Evolutionary conservation across 1,140 invertebrate species (phyloP).

Genomic region (Drosophila guanche): DNA sequence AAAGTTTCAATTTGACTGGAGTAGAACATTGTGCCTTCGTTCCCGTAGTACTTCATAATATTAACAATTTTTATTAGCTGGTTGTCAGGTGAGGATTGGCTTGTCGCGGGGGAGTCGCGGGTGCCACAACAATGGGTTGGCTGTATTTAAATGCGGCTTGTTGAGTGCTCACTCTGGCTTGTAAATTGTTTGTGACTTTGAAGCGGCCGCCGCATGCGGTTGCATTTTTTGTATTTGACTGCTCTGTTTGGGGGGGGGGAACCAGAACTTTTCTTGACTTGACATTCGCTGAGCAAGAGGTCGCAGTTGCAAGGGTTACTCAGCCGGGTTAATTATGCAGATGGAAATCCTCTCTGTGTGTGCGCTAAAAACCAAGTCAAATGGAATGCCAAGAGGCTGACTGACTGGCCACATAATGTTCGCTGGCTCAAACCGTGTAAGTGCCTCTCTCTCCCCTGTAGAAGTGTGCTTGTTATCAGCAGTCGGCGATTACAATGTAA

Average conservation of each 20-base stretch:
- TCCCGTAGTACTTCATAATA: slow-evolving; percentile 24
- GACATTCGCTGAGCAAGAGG: slow-evolving; percentile 46
- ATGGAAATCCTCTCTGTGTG: slow-evolving; percentile 5
- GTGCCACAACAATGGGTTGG: slow-evolving; percentile 53
- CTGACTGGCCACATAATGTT: neutral
- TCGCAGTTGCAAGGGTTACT: slow-evolving; percentile 36
- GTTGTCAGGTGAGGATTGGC: slow-evolving; percentile 14
- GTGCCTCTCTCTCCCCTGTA: neutral
- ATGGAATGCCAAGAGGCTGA: slow-evolving; percentile 10
- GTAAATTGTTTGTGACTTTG: slow-evolving; percentile 72
- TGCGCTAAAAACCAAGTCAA: slow-evolving; percentile 28
- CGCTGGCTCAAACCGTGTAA: neutral
- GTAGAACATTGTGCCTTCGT: slow-evolving; percentile 19
- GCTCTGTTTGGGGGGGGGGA: neutral
- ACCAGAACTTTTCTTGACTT: slow-evolving; percentile 27
- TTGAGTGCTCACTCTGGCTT: slow-evolving; percentile 68
- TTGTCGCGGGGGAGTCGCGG: neutral
- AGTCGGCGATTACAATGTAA: too few relatives aligned
- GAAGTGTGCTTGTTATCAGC: too few relatives aligned
- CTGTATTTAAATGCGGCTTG: slow-evolving; percentile 68
- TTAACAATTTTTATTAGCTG: slow-evolving; percentile 39
- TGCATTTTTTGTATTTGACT: slow-evolving; percentile 15
- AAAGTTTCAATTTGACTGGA: slow-evolving; percentile 31
- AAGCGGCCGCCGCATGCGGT: slow-evolving; percentile 45
- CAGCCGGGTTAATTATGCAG: slow-evolving; percentile 47